Evolutionary conservation across 1,140 invertebrate species (phyloP).

Genomic region (Plodia interpunctella): DNA sequence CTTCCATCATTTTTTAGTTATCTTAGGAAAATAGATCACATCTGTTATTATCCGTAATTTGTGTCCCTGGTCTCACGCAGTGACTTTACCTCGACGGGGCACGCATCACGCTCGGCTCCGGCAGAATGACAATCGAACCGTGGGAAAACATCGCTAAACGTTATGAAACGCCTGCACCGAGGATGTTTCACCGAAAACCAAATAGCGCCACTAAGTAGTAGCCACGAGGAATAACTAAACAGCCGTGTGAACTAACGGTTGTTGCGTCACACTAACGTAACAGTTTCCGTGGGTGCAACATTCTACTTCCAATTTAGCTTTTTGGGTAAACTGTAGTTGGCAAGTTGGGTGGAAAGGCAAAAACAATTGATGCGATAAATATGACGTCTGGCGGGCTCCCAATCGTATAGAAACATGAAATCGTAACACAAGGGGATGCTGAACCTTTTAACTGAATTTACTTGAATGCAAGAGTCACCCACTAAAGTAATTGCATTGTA

Average conservation of each 20-base stretch:
- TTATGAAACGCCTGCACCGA: conserved; percentile 49
- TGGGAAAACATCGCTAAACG: conserved; percentile 55
- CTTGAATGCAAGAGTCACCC: too few relatives aligned
- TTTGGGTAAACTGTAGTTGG: neutral
- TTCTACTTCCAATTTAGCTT: neutral
- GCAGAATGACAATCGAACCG: conserved; percentile 65
- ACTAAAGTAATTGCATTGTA: too few relatives aligned
- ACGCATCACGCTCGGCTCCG: conserved; percentile 44
- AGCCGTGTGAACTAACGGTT: conserved; percentile 44
- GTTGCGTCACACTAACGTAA: conserved; percentile 31
- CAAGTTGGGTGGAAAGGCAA: neutral
- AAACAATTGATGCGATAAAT: conserved; percentile 3
- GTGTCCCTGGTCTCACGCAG: conserved; percentile 31
- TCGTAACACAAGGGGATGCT: neutral
- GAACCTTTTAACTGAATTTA: too few relatives aligned
- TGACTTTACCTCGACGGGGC: conserved; percentile 37
- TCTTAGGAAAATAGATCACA: too few relatives aligned
- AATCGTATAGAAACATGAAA: neutral
- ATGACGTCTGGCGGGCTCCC: neutral
- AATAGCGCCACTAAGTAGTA: conserved; percentile 31
- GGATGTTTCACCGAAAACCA: conserved; percentile 39
- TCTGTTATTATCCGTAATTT: neutral
- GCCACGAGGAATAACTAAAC: conserved; percentile 32
- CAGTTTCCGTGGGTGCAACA: conserved; percentile 16
- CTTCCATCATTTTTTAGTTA: too few relatives aligned